Evolutionary conservation across 2,888 invertebrate genomes (phyloP).

Genomic region (Pyrrhosoma nymphula): DNA sequence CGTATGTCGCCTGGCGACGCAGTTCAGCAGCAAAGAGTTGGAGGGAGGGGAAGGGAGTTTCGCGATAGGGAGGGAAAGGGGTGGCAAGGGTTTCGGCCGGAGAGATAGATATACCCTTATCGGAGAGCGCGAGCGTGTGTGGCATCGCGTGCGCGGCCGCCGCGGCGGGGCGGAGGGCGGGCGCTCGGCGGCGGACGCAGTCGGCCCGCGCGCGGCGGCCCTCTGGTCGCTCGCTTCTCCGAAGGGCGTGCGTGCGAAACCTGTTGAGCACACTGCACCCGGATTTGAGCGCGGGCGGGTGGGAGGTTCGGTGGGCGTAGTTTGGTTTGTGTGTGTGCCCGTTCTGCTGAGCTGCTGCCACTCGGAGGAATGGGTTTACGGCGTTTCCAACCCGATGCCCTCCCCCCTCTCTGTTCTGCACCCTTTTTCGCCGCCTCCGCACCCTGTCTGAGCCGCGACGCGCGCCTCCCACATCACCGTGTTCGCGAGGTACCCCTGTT

Average conservation of each 20-base stretch:
- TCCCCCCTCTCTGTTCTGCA: not conserved
- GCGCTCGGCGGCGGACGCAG: no score
- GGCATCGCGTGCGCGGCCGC: conserved; percentile 22
- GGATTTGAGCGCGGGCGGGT: conserved; percentile 48
- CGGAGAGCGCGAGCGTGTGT: not conserved
- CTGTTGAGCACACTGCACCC: conserved; percentile 66
- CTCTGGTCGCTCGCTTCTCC: not conserved
- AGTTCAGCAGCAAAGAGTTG: not conserved
- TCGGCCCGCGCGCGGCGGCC: not conserved
- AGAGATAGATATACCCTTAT: conserved; percentile 20
- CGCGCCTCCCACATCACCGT: not conserved
- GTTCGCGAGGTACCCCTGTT: not conserved
- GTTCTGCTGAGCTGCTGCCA: not conserved
- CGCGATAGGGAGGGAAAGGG: not conserved
- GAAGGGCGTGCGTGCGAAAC: conserved; percentile 47
- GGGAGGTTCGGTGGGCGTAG: not conserved
- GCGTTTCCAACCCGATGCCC: not conserved
- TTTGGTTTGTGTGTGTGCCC: conserved; percentile 6
- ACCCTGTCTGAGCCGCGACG: not conserved
- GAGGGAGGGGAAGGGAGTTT: not conserved
- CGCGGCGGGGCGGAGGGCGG: not conserved
- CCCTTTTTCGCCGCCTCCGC: not conserved
- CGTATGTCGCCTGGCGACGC: not conserved
- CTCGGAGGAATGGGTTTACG: conserved; percentile 23
- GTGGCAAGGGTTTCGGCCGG: not conserved